Evolutionary conservation across 2,888 invertebrate genomes (phyloP), one percentile per base, ranked within the genome.

Genomic region (Melieria omissa): DNA sequence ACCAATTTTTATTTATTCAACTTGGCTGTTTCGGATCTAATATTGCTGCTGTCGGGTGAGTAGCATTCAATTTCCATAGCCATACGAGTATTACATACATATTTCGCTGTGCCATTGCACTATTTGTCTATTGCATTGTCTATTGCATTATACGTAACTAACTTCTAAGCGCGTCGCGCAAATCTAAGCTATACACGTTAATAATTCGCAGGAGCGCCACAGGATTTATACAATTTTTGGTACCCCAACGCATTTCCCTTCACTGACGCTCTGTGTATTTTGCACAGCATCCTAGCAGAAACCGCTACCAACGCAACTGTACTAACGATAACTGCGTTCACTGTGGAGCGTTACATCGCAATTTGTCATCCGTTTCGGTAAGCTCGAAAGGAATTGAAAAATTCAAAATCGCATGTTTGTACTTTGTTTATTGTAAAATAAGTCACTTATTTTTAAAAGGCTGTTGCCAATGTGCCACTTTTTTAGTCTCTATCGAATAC

Each of bases 251-350:
- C 91, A 0, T 94, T 93, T 82, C 89, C 92, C 4, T 91, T 96
- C 76, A 93, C 93, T 0, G 93, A 94, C 82, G 89, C 90, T 5
- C 91, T 94, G 78, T 96, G 96, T 86, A 89, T 94, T 10, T 86
- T 92, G 10, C 88, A 91, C 76, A 93, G 93, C 7, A 89, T 95
- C 64, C 91, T 94, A 0, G 93, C 95, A 0, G 96, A 96, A 86
- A 94, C 94, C n/a, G 93, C 93, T 0, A 92, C 93, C 29, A 94
- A 94, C 83, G 94, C 95, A 0, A 95, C 95, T 0, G 95, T 96
- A 3, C 86, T 94, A 74, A 94, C 93, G 10, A 96, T 96, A 80
- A 95, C 95, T 0, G 95, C 95, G 3, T 96, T 96, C 85, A 96
- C 93, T 0, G 92, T 95, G 12, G 96, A 97, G 85, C 89, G 96